Evolutionary conservation across 53 echinoderm and acorn worm species (phyloP), one percentile per base, ranked within the genome.

Genomic region (Antedon mediterranea): DNA sequence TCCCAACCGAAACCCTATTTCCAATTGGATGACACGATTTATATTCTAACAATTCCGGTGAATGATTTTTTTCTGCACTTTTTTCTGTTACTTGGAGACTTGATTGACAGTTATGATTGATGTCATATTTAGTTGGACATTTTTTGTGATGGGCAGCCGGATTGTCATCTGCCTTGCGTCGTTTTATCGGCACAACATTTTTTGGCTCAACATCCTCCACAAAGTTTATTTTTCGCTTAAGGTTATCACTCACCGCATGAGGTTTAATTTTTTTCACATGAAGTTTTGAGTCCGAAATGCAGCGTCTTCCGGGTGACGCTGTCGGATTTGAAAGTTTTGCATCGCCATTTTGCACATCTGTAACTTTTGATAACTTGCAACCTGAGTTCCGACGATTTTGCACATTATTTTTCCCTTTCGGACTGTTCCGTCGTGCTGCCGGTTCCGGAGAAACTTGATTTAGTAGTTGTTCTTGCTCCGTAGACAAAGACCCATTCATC

Each of bases 11-110:
- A 74, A 82, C 91, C 34, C 97, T 72, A 29, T 87, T 83, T 29
- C 97, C 97, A 43, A 97, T 97, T 30, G 88, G 87, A 78, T 97
- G 97, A 71, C 78, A 70, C 13, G 88, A 79, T 33, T 97, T 97
- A 75, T 97, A 97, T 31, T 79, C 82, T 26, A 18, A 18, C 57
- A 18, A 18, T 34, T 83, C 85, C 11, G 83, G 75, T 13, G 30
- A 73, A 8, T 13, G 32, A 57, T 26, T 57, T 23, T 57, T 57
- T 23, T 1, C 57, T 57, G 57, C 57, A 57, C 2, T 57, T 57
- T 57, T 57, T 26, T 57, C 57, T 57, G 11, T 23, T 57, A 26
- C 11, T 15, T 13, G 9, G 23, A 37, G 4, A 37, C 37, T 37
- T 18, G 57, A 57, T 57, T 15, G 14, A 57, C 57, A 57, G 23